phyloP scores from a whole-genome alignment of 2,797 vertebrate genomes.

The Caiman crocodilus region DNA sequence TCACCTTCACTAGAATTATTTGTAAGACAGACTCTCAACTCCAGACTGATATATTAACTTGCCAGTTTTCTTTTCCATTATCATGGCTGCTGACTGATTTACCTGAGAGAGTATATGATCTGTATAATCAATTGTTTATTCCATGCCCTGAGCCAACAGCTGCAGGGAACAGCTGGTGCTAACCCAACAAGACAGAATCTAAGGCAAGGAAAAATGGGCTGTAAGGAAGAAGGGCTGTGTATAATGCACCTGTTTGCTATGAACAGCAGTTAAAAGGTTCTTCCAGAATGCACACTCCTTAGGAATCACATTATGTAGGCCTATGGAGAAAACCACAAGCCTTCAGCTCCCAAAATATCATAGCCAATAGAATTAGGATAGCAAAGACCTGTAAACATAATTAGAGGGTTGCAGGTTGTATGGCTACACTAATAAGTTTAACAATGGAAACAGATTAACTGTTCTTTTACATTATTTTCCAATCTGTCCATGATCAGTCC shows the following conservation, averaged over 20 bases:
- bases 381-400: not conserved
- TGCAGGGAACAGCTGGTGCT: slow-evolving; percentile 49
- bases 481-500: not conserved
- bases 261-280: slow-evolving; percentile 17
- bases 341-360: slow-evolving; percentile 14
- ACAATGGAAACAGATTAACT: slow-evolving; percentile 2
- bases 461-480: not conserved
- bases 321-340: not conserved
- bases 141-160: slow-evolving; percentile 37
- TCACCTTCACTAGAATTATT: slow-evolving; percentile 50
- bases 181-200: slow-evolving; percentile 34
- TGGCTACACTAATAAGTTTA: not conserved
- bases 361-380: not conserved
- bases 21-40: slow-evolving; percentile 49
- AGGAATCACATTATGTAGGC: not conserved
- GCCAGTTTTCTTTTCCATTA: slow-evolving; percentile 53
- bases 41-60: slow-evolving; percentile 64
- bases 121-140: slow-evolving; percentile 65
- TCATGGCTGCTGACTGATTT: slow-evolving; percentile 55
- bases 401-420: not conserved
- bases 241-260: not conserved
- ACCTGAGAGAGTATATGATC: slow-evolving; percentile 51
- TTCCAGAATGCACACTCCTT: not conserved
- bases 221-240: not conserved
- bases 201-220: slow-evolving; percentile 4